Evolutionary conservation across 2,888 invertebrate species (phyloP).

Genomic region (Pecten maximus): DNA sequence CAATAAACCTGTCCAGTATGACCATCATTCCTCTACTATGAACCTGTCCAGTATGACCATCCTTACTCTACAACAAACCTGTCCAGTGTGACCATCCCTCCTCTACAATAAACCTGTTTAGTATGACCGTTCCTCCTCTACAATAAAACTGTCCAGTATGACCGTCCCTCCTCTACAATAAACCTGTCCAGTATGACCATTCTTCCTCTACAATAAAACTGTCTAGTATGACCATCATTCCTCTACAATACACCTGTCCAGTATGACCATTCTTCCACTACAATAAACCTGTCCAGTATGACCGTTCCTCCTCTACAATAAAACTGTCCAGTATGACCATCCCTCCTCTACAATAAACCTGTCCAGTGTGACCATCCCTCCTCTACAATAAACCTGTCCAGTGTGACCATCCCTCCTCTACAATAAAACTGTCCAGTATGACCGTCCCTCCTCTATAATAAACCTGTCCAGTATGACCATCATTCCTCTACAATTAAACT

Average conservation of each 20-base stretch:
- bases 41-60: not conserved
- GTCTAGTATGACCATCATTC: no score
- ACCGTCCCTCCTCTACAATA: no score
- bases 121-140: not conserved
- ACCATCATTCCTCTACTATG: conserved; percentile 10
- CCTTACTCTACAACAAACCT: no score
- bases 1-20: no score
- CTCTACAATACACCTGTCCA: no score
- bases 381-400: not conserved
- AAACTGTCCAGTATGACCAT: not conserved
- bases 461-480: not conserved
- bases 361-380: not conserved
- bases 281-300: not conserved
- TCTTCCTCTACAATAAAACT: no score
- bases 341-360: not conserved
- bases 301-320: not conserved
- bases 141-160: not conserved
- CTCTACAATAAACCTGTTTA: not conserved
- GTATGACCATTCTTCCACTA: no score
- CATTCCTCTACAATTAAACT: no score
- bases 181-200: not conserved
- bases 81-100: not conserved
- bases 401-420: not conserved
- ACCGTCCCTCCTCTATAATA: not conserved
- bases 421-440: no score